phyloP scores from a whole-genome alignment of 2,888 invertebrate genomes.

The Andrena trimmerana region DNA sequence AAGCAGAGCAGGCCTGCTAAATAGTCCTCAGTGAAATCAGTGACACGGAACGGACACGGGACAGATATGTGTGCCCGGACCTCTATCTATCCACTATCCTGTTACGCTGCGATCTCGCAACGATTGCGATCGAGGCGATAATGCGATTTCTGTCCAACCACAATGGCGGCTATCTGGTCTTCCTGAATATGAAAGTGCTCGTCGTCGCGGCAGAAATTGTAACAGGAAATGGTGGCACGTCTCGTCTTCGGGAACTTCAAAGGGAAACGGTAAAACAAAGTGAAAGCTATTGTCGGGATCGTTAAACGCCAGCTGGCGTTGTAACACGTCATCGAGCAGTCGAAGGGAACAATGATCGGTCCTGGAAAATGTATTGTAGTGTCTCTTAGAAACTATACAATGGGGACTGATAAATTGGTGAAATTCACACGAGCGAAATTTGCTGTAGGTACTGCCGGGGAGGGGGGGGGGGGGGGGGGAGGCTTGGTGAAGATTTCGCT shows the following conservation, averaged over 20 bases:
- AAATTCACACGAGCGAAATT: neutral
- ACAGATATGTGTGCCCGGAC: too few species aligned
- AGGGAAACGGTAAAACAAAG: slow-evolving; percentile 43
- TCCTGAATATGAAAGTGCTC: slow-evolving; percentile 27
- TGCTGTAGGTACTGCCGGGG: neutral
- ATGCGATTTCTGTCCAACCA: slow-evolving; percentile 37
- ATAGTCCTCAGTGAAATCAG: too few species aligned
- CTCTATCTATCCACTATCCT: slow-evolving; percentile 50
- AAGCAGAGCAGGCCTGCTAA: too few species aligned
- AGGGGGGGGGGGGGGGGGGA: neutral
- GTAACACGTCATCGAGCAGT: slow-evolving; percentile 39
- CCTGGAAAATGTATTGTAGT: slow-evolving; percentile 28
- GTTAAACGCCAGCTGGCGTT: slow-evolving; percentile 39
- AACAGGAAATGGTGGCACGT: slow-evolving; percentile 44
- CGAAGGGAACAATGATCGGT: slow-evolving; percentile 18
- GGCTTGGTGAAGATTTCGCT: neutral
- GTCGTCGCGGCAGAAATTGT: slow-evolving; percentile 37
- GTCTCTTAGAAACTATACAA: neutral
- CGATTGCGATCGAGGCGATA: slow-evolving; percentile 61
- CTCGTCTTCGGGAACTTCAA: slow-evolving; percentile 40
- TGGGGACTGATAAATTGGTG: slow-evolving; percentile 5
- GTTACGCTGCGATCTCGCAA: slow-evolving; percentile 50
- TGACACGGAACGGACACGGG: too few species aligned
- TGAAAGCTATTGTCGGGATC: slow-evolving; percentile 46
- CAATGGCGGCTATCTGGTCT: slow-evolving; percentile 36